Evolutionary conservation across 2,888 invertebrate genomes (phyloP).

Genomic region (Drosophila tanythrix): DNA sequence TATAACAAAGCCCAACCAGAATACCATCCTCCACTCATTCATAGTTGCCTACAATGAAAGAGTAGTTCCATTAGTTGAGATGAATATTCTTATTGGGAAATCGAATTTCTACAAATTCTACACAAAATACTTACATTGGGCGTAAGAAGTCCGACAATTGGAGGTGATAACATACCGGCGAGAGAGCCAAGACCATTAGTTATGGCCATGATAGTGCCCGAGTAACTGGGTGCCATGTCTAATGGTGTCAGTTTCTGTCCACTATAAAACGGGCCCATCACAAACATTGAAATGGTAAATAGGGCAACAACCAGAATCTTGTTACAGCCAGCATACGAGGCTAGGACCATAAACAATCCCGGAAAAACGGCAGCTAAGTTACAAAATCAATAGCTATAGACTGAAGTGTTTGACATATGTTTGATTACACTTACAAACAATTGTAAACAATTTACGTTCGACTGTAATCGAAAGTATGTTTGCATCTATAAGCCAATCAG

Average conservation of each 20-base stretch:
- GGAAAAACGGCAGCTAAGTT: slow-evolving; percentile 86
- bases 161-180: slow-evolving; percentile 88
- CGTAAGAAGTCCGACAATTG: slow-evolving; percentile 87
- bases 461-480: slow-evolving; percentile 86
- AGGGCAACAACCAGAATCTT: slow-evolving; percentile 86
- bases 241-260: slow-evolving; percentile 88
- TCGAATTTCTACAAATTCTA: not conserved
- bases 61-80: not conserved
- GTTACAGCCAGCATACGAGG: slow-evolving; percentile 88
- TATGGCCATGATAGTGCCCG: slow-evolving; percentile 88
- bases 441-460: slow-evolving; percentile 88
- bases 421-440: slow-evolving; percentile 85
- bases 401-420: not conserved
- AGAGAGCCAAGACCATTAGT: slow-evolving; percentile 89
- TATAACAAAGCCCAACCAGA: slow-evolving; percentile 90
- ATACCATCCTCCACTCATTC: slow-evolving; percentile 90
- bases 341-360: slow-evolving; percentile 87
- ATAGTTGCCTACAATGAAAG: slow-evolving; percentile 86
- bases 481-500: slow-evolving; percentile 88
- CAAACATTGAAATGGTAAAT: slow-evolving; percentile 88
- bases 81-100: not conserved
- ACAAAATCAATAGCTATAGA: not conserved
- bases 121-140: slow-evolving; percentile 86
- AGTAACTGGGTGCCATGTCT: slow-evolving; percentile 88
- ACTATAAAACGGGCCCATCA: slow-evolving; percentile 89